Evolutionary conservation across 2,797 vertebrate genomes (phyloP), one percentile per base, ranked within the genome.

Genomic region (Glossophaga mutica): DNA sequence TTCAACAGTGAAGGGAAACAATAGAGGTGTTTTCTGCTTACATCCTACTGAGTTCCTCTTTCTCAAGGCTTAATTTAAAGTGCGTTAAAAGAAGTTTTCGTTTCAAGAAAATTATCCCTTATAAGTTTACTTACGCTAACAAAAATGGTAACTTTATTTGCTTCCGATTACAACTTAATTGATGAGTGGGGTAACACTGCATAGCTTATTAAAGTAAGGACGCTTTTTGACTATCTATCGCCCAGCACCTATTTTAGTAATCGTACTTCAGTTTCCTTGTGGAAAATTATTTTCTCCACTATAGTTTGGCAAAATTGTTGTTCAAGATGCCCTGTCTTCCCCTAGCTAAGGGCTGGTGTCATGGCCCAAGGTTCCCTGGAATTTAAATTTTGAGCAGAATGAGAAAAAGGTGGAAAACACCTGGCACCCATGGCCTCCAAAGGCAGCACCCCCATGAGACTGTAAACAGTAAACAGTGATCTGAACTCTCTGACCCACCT

Each of bases 61-160:
- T 77, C 71, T 83, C 70, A 62, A 71, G 48, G 44, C 77, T 91
- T 55, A 46, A 78, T 70, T 87, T 82, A 82, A 91, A 83, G 42
- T 71, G 32, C 37, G n/a, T 77, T 77, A 77, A 87, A 94, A 39
- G 55, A 70, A 26, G 50, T 24, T 96, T 91, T 82, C 76, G 68
- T 87, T 76, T 87, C 19, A 22, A 62, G 87, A 46, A 52, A 44
- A 77, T 52, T 44, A 83, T 46, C 50, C 37, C 14, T 83, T 59
- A 29, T 65, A 68, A 62, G 44, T 34, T 83, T 91, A 70, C 16
- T 59, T 15, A 22, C 62, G 52, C 52, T 77, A 91, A 90, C 34
- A 42, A 71, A 95, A 86, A 76, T 76, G 57, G 42, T 76, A 59
- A 81, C 37, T 90, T 37, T 77, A 90, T 95, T 86, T 90, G 57